These are phyloP conservation scores for Octonoba sinensis DNA, from an alignment of 2,888 invertebrate species.

Conservation along the genomic window DNA sequence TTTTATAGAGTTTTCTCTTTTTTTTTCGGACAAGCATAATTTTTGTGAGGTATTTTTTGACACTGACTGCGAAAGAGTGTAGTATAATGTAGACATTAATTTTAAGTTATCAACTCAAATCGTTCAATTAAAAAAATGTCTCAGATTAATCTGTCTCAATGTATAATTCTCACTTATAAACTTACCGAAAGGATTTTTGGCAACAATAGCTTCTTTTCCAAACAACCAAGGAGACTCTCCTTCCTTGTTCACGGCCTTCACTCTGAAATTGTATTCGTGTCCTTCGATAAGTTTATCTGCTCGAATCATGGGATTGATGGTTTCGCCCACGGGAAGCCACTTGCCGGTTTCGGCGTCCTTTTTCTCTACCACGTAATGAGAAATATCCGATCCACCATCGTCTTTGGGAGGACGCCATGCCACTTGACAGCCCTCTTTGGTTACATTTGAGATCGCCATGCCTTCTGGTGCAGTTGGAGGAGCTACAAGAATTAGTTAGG, in stretches of 20 bases:
- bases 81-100: too few species aligned
- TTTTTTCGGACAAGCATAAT: too few species aligned
- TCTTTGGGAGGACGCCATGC: slow-evolving; percentile 92
- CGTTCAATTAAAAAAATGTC: too few species aligned
- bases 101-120: too few species aligned
- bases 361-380: slow-evolving; percentile 93
- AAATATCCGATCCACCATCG: slow-evolving; percentile 88
- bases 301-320: slow-evolving; percentile 82
- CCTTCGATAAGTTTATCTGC: slow-evolving; percentile 92
- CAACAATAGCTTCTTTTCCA: slow-evolving; percentile 89
- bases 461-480: slow-evolving; percentile 71
- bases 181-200: slow-evolving; percentile 94
- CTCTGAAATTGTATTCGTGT: slow-evolving; percentile 97
- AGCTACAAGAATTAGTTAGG: slow-evolving; percentile 73
- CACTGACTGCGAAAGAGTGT: too few species aligned
- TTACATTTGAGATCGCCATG: slow-evolving; percentile 80
- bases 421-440: slow-evolving; percentile 90
- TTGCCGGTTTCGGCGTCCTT: slow-evolving; percentile 96
- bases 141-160: not conserved
- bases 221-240: slow-evolving; percentile 95
- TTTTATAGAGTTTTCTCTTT: too few species aligned
- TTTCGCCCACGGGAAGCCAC: slow-evolving; percentile 95
- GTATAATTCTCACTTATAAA: too few species aligned
- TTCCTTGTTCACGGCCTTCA: slow-evolving; percentile 96
- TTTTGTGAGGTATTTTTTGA: too few species aligned